phyloP scores from a whole-genome alignment of 2,113 vertebrate genomes.

The cat (Felis catus) region DNA sequence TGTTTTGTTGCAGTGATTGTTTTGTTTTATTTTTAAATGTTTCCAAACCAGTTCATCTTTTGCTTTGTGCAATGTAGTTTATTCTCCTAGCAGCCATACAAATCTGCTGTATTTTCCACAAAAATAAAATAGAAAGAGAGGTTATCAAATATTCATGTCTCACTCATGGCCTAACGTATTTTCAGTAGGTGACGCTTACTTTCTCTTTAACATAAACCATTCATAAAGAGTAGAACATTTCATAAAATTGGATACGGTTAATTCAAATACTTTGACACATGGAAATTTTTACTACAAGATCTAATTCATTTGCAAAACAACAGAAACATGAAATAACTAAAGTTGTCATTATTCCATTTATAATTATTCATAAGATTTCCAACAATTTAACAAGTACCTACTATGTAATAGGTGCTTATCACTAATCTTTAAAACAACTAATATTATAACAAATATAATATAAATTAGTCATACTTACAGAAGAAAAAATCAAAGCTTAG shows the following conservation, averaged over 20 bases:
- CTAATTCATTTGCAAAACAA: constrained; percentile 17
- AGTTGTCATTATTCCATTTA: background rate
- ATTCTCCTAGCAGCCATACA: background rate
- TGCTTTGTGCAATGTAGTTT: background rate
- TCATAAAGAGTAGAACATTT: constrained; percentile 22
- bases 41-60: background rate
- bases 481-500: constrained; percentile 24
- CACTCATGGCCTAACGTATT: background rate
- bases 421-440: constrained; percentile 30
- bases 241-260: background rate
- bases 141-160: background rate
- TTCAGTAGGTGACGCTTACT: background rate
- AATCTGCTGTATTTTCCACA: background rate
- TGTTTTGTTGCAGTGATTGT: background rate
- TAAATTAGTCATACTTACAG: constrained; percentile 9
- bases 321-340: constrained; percentile 22
- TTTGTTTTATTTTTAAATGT: constrained; percentile 39
- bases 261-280: background rate
- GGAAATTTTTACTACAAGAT: constrained; percentile 15
- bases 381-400: constrained; percentile 2
- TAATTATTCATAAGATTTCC: constrained; percentile 16
- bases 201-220: constrained; percentile 40
- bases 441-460: background rate
- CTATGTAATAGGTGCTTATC: background rate
- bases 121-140: constrained; percentile 23